A percentile compares a stretch with the other conserved stretches of the same genome.
These are phyloP conservation scores for Omphaloscelis lunosa DNA, from an alignment of 2,888 invertebrate genomes.

Conservation along the genomic window DNA sequence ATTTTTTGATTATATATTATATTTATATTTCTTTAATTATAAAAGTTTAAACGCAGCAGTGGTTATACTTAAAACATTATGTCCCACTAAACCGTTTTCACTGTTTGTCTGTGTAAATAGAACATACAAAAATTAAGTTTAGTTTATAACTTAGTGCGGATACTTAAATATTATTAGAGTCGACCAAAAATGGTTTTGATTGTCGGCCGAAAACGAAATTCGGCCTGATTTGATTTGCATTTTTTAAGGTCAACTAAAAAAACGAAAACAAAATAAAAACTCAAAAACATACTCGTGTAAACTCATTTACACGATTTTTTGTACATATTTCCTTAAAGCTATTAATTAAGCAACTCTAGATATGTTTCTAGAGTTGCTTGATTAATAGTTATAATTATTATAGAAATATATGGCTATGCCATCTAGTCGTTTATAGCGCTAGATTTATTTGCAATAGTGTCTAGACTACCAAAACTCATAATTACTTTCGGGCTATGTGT, in stretches of 20 bases:
- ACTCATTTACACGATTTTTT: background rate
- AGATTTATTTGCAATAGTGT: background rate
- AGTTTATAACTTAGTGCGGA: background rate
- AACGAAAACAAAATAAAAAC: too few relatives aligned
- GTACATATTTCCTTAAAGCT: background rate
- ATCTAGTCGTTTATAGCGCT: background rate
- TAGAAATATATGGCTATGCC: background rate
- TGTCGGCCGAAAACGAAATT: background rate
- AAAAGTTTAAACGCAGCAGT: too few relatives aligned
- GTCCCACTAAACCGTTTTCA: background rate
- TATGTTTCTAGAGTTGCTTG: background rate
- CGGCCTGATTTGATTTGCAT: background rate
- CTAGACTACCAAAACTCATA: background rate
- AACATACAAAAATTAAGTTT: background rate
- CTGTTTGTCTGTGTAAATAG: background rate
- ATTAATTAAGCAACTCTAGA: background rate
- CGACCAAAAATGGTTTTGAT: rapidly evolving
- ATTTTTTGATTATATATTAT: background rate
- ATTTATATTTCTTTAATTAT: background rate
- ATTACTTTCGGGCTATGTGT: background rate
- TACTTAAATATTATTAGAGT: background rate
- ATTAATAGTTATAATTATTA: background rate
- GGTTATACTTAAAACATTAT: background rate
- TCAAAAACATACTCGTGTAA: too few relatives aligned
- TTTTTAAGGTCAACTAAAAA: background rate